Conservation (phyloP, 2,113 vertebrate species). For the Entosphenus tridentatus region DNA sequence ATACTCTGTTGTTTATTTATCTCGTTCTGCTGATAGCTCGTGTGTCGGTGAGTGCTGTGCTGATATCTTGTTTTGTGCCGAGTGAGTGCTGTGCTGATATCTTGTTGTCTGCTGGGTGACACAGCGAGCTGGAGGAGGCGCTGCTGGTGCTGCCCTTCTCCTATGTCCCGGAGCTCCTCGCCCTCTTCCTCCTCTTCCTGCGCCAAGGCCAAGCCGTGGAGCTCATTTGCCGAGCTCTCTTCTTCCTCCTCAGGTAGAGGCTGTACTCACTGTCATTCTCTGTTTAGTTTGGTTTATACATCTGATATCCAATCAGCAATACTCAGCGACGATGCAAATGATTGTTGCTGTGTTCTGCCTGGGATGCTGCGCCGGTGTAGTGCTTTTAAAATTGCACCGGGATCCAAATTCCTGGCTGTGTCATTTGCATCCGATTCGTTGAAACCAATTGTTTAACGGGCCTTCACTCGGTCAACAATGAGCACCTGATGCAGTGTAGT, state of each 20-base stretch:
- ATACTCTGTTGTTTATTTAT: background rate
- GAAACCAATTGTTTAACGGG: too few relatives aligned
- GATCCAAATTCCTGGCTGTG: too few relatives aligned
- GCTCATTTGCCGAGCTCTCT: slow-evolving; percentile 66
- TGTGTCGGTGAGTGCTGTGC: background rate
- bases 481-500: too few relatives aligned
- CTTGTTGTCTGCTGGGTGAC: slow-evolving; percentile 1
- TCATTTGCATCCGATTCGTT: too few relatives aligned
- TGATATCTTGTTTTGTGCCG: background rate
- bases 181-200: slow-evolving; percentile 47
- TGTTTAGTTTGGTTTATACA: background rate
- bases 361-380: too few relatives aligned
- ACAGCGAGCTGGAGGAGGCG: slow-evolving; percentile 70
- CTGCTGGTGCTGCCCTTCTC: slow-evolving; percentile 76
- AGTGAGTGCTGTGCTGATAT: background rate
- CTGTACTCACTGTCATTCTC: background rate
- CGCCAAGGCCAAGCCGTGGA: slow-evolving; percentile 46
- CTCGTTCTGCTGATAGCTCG: background rate
- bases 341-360: background rate
- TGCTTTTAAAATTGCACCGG: too few relatives aligned
- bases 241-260: slow-evolving; percentile 65
- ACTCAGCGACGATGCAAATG: background rate
- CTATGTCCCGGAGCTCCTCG: slow-evolving; percentile 56
- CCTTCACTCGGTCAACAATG: too few relatives aligned
- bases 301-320: background rate